Percentiles rank a stretch among this genome's conserved stretches.
Conservation (phyloP, 2,797 vertebrate genomes). For the Pyrocephalus nanus region DNA sequence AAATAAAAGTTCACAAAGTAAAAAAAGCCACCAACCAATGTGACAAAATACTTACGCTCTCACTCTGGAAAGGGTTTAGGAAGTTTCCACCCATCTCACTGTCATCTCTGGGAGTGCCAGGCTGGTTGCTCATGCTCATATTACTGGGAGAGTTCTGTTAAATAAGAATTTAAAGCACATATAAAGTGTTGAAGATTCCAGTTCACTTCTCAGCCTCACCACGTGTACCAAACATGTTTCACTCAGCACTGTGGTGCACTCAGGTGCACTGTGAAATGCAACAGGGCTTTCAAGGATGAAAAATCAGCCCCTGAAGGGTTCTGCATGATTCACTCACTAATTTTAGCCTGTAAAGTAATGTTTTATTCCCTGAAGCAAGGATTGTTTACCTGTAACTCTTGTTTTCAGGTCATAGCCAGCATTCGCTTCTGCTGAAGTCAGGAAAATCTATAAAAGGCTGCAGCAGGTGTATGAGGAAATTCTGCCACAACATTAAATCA, state of each 20-base stretch:
- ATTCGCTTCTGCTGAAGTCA: not conserved
- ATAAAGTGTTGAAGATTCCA: not conserved
- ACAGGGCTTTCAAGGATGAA: not conserved
- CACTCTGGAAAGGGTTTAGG: conserved; percentile 98
- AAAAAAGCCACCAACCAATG: not conserved
- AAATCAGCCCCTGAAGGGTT: not conserved
- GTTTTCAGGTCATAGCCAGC: not conserved
- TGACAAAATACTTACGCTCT: conserved; percentile 86
- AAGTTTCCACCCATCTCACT: conserved; percentile 97
- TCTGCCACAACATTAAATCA: not conserved
- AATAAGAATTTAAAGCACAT: conserved; percentile 52
- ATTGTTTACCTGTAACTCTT: not conserved
- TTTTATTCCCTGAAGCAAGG: conserved; percentile 1
- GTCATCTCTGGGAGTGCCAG: conserved; percentile 95
- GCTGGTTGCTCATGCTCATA: conserved; percentile 98
- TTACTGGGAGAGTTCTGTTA: conserved; percentile 96
- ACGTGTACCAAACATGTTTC: not conserved
- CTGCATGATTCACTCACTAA: not conserved
- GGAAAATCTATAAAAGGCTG: not conserved
- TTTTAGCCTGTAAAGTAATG: not conserved
- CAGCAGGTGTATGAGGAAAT: not conserved
- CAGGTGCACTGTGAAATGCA: not conserved
- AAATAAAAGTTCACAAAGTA: not conserved
- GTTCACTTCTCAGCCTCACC: not conserved
- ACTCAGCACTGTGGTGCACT: not conserved